Conservation (phyloP, 1,140 invertebrate species). For the Penaeus chinensis region DNA sequence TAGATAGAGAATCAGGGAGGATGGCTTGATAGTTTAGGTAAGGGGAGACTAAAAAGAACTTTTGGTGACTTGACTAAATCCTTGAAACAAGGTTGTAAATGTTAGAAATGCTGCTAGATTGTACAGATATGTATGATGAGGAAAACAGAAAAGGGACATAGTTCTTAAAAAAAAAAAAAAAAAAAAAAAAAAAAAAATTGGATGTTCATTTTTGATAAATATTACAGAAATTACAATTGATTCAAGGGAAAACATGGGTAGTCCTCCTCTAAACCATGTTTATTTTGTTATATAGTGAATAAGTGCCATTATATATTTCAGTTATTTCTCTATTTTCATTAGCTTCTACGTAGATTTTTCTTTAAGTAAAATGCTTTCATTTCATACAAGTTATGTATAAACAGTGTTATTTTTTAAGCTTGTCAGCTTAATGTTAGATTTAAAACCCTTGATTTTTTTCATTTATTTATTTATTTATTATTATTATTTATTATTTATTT, state of each 20-base stretch:
- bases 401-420: slow-evolving; percentile 18
- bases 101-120: background rate
- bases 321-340: slow-evolving; percentile 26
- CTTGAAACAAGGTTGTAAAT: no score
- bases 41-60: background rate
- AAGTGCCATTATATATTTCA: slow-evolving; percentile 37
- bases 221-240: no score
- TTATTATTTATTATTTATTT: slow-evolving; percentile 16
- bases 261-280: background rate
- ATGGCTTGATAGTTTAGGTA: background rate
- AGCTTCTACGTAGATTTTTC: slow-evolving; percentile 36
- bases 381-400: slow-evolving; percentile 54
- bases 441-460: slow-evolving; percentile 33
- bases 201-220: no score
- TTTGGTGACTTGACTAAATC: background rate
- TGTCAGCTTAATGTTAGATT: slow-evolving; percentile 33
- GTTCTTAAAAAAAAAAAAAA: no score
- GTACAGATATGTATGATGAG: no score
- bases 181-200: no score
- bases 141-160: no score
- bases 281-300: background rate
- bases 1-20: no score
- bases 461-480: slow-evolving; percentile 24
- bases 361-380: slow-evolving; percentile 53
- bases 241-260: background rate